Conservation (phyloP, 2,113 vertebrate genomes). For the Crypturellus undulatus region DNA sequence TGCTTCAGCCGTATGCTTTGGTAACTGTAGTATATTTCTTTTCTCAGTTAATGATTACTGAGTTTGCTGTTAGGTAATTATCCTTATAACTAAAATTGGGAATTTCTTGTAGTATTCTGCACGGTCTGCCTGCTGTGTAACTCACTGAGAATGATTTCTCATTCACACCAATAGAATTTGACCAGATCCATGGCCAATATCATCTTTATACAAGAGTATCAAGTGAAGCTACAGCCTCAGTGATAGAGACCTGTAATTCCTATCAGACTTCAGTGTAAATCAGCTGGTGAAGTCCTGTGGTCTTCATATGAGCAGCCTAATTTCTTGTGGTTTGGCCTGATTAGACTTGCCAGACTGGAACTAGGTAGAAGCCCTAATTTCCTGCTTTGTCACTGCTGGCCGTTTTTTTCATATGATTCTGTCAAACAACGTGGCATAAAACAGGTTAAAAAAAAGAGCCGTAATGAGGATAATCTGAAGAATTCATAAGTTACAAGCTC, state of each 20-base stretch:
- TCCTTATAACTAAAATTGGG: neutral
- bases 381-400: neutral
- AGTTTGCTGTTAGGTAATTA: neutral
- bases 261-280: neutral
- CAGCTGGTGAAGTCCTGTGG: neutral
- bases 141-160: neutral
- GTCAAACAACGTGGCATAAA: neutral
- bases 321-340: neutral
- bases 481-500: neutral
- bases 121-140: neutral
- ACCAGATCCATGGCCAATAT: neutral
- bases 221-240: neutral
- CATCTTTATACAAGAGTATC: neutral
- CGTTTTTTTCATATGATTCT: neutral
- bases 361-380: neutral
- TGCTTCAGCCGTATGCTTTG: neutral
- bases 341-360: neutral
- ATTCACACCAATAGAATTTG: neutral
- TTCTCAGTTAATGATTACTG: neutral
- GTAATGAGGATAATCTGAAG: neutral
- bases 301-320: fast-evolving
- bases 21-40: neutral
- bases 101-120: neutral
- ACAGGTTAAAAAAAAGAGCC: neutral
- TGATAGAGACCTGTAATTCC: neutral